These are phyloP conservation scores for Dromiciops gliroides DNA, from an alignment of 2,113 vertebrate genomes.

Conservation along the genomic window DNA sequence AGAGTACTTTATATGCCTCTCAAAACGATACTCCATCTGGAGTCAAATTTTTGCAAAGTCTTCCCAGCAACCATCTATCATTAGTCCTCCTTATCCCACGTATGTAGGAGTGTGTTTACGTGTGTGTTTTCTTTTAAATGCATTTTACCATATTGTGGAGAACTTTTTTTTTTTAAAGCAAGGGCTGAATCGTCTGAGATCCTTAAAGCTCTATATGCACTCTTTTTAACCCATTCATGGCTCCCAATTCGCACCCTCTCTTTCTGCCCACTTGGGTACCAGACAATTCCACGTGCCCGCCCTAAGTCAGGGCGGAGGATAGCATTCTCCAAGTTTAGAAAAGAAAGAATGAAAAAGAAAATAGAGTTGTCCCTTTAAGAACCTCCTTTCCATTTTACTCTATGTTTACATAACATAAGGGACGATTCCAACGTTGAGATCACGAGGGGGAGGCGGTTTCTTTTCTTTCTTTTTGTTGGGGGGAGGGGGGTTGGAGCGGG, in stretches of 20 bases:
- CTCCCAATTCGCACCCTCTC: background rate
- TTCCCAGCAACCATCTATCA: background rate
- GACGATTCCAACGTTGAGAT: conserved; percentile 55
- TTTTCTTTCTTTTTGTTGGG: background rate
- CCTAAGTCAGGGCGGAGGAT: background rate
- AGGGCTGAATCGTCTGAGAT: background rate
- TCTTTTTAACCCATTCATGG: background rate
- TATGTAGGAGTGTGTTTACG: background rate
- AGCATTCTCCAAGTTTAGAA: conserved; percentile 33
- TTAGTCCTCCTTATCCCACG: background rate
- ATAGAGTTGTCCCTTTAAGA: conserved; percentile 84
- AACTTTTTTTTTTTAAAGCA: background rate
- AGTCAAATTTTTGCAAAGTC: background rate
- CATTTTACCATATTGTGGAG: fast-evolving
- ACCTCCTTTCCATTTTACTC: conserved; percentile 82
- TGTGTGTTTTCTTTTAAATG: background rate
- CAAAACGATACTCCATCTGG: background rate
- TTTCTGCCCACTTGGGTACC: background rate
- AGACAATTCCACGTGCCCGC: background rate
- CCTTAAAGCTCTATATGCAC: background rate
- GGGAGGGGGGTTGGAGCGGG: background rate
- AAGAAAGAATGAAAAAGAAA: conserved; percentile 60
- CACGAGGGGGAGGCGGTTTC: background rate
- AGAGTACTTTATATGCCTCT: background rate
- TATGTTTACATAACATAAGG: conserved; percentile 89